Base-by-base conservation (phyloP, 2,113 vertebrate species). In the Malaclemys terrapin region DNA sequence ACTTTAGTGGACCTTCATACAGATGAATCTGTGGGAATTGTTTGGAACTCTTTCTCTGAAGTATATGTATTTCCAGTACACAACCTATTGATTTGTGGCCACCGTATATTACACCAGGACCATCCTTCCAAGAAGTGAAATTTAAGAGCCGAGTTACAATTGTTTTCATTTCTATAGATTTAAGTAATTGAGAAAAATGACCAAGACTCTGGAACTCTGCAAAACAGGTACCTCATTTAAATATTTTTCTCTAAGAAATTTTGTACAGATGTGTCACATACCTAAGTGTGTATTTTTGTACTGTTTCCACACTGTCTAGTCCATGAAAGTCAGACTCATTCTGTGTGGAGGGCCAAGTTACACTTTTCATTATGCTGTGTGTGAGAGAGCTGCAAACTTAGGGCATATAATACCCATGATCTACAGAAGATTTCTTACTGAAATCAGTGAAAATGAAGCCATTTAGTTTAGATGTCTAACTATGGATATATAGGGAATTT, bases 391-490 rank as follows among this genome's bases (percentile, higher is more conserved):
- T 87, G 81, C 53, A 49, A n/a, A 82, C 2, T 4, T 22, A 20
- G 1, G 65, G 8, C 52, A 27, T 5, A 24, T 3, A 49, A 53
- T 1, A 59, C 56, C 56, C 6, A 19, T 59, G 10, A 59, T 59
- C 56, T 27, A 59, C 25, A 59, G 56, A 57, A 57, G 56, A 59
- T 59, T 59, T 59, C 56, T 27, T 59, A 59, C 27, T 59, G 57
- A 29, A 10, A 59, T 13, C 57, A 59, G 57, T 59, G 57, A 29
- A 29, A 59, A 59, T 12, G 27, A 59, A 59, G 57, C 25, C 57
- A 59, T 59, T 69, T 69, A n/a, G 17, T 20, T n/a, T 38, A 38
- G 35, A 27, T 5, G 17, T 29, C 31, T 0, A 0, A 11, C 47
- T 47, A 4, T 2, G 11, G 52, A 38, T 38, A 47, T 25, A 47